Evolutionary conservation across 1,140 invertebrate species (phyloP), one percentile per base, ranked within the genome.

Genomic region (Euura saliciscinereae): DNA sequence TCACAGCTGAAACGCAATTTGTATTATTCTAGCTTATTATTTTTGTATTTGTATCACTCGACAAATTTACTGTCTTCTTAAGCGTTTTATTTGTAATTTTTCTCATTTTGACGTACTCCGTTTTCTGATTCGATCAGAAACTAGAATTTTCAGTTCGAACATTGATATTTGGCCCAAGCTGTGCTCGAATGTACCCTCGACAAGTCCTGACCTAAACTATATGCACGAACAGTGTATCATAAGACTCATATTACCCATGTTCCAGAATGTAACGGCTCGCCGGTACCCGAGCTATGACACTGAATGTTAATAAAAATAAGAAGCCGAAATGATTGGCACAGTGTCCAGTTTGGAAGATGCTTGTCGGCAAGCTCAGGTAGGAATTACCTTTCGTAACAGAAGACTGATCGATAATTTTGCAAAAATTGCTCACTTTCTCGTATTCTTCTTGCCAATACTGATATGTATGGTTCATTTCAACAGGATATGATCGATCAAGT

Each of bases 401-500:
- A n/a, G 74, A 68, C 69, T 44, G 73, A 71, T 67, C 11, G 28
- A 28, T 28, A 28, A 1, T 28, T 28, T 28, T 28, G 0, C 28
- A 28, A 64, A 64, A 64, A 64, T 13, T 64, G 8, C 59, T 64
- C 13, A 64, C 13, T 13, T 10, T 64, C 59, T 28, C 1, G 1
- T 67, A 10, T 1, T 44, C 11, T 67, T 42, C 10, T 5, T 67
- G 43, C 4, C 13, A 13, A 67, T 67, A 44, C 11, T 13, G 8
- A 59, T 8, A 6, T n/a, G 10, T 59, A 59, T 59, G 8, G 10
- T 59, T 11, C 6, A 59, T 6, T 59, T 6, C 51, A 59, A 59
- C 43, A 87, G 86, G 80, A 81, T 78, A 84, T 87, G 85, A 86
- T 87, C 75, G 82, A 85, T 72, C 82, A 83, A 75, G 78, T 82